phyloP scores from a whole-genome alignment of 23 tunicate genomes.

The Trididemnum nubilum region DNA sequence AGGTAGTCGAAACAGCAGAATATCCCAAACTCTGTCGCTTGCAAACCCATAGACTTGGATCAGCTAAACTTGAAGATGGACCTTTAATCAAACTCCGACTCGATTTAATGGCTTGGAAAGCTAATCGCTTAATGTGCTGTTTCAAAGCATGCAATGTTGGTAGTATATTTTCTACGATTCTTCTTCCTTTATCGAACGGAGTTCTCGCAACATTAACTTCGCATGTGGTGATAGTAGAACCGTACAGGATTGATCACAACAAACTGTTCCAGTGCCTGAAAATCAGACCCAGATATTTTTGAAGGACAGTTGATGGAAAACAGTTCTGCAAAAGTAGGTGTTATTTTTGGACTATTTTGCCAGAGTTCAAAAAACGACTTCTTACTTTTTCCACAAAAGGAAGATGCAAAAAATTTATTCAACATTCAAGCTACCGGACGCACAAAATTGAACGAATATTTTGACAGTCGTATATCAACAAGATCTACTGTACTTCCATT shows the following conservation, averaged over 20 bases:
- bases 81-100: neutral
- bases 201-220: neutral
- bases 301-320: neutral
- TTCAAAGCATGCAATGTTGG: neutral
- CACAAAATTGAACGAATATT: too few relatives aligned
- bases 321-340: neutral
- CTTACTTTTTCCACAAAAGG: neutral
- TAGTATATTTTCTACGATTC: neutral
- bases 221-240: neutral
- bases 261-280: constrained; percentile 1
- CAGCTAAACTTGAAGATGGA: neutral
- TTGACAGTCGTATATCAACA: too few relatives aligned
- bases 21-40: neutral
- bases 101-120: neutral
- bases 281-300: neutral
- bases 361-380: neutral
- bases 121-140: neutral
- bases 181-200: neutral
- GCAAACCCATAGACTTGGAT: neutral
- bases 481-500: too few relatives aligned
- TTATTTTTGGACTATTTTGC: neutral
- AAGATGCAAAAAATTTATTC: too few relatives aligned
- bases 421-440: too few relatives aligned
- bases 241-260: neutral
- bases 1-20: neutral